These are phyloP conservation scores for Cinara cedri DNA, from an alignment of 2,888 invertebrate species.

Conservation along the genomic window DNA sequence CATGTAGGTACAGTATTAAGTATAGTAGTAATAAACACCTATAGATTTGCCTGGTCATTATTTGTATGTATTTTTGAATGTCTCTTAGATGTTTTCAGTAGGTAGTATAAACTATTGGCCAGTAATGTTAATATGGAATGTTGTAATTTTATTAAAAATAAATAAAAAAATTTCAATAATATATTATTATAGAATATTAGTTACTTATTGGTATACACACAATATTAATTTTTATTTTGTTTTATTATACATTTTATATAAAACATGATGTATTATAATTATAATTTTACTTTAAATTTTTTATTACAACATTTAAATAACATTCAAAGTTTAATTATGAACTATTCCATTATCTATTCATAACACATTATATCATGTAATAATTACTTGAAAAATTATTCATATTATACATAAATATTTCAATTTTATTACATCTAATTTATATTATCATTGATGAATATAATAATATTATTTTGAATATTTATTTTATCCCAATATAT, in stretches of 20 bases:
- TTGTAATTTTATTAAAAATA: not conserved
- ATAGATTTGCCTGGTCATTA: not conserved
- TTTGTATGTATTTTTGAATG: not conserved
- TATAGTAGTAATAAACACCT: too few relatives aligned
- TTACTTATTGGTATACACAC: not conserved
- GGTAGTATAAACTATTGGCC: not conserved
- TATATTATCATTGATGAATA: too few relatives aligned
- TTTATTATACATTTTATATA: not conserved
- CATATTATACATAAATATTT: too few relatives aligned
- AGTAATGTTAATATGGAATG: conserved; percentile 14
- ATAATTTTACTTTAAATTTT: not conserved
- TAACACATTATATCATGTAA: not conserved
- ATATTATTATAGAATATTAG: not conserved
- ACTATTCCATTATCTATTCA: not conserved
- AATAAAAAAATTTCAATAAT: not conserved
- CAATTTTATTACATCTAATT: too few relatives aligned
- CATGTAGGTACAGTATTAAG: too few relatives aligned
- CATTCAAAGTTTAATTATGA: not conserved
- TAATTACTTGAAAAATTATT: too few relatives aligned
- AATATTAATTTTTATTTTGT: too few relatives aligned
- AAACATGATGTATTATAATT: not conserved
- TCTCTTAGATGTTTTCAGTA: not conserved
- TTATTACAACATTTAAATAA: not conserved
- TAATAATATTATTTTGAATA: too few relatives aligned
- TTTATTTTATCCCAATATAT: too few relatives aligned